A percentile compares a stretch with the other conserved stretches of the same genome.
Evolutionary conservation across 2,888 invertebrate species (phyloP).

Genomic region (Synanthedon andrenaeformis): DNA sequence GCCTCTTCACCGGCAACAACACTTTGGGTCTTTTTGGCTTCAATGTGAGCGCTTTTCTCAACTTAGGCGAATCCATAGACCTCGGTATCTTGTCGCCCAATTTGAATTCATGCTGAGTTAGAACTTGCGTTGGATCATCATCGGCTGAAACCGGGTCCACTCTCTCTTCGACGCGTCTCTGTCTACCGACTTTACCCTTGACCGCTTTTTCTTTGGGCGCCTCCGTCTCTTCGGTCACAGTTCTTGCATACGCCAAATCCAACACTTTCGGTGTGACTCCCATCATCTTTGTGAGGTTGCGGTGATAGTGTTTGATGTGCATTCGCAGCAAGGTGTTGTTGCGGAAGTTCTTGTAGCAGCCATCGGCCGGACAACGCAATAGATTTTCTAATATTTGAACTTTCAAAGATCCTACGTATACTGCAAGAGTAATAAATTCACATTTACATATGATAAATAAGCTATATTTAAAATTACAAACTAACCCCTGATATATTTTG

Average conservation of each 20-base stretch:
- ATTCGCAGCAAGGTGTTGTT: slow-evolving; percentile 91
- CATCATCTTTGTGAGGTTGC: slow-evolving; percentile 78
- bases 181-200: slow-evolving; percentile 44
- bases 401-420: slow-evolving; percentile 70
- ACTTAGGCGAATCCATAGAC: slow-evolving; percentile 47
- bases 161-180: slow-evolving; percentile 31
- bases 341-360: slow-evolving; percentile 89
- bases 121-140: not conserved
- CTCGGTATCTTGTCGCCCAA: slow-evolving; percentile 16
- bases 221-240: slow-evolving; percentile 34
- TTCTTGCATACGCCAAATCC: slow-evolving; percentile 85
- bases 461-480: no score
- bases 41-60: slow-evolving; percentile 36
- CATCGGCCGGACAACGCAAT: slow-evolving; percentile 81
- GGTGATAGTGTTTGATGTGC: slow-evolving; percentile 96
- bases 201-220: slow-evolving; percentile 17
- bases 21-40: slow-evolving; percentile 54
- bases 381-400: slow-evolving; percentile 78
- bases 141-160: slow-evolving; percentile 18
- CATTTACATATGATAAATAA: not conserved
- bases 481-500: no score
- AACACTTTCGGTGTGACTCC: slow-evolving; percentile 88
- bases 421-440: slow-evolving; percentile 25
- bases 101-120: not conserved
- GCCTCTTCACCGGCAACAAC: slow-evolving; percentile 40